Evolutionary conservation across 2,888 invertebrate species (phyloP), one percentile per base, ranked within the genome.

Genomic region (Dasypogon diadema): DNA sequence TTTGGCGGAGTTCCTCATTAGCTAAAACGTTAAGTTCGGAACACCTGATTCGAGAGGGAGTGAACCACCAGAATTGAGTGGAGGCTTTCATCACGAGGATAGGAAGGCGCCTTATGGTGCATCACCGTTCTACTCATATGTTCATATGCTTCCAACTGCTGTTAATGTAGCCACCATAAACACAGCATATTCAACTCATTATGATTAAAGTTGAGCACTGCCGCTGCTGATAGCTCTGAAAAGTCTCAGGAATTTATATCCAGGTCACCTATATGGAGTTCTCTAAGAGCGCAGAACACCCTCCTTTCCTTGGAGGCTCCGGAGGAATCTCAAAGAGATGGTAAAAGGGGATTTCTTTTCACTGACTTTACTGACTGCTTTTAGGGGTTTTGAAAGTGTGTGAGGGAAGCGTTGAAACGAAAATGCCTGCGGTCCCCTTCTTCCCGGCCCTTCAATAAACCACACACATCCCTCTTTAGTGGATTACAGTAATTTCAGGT

Each of bases 241-340:
- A 56, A 54, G 30, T 54, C 30, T 12, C 70, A 34, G 21, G 54
- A 70, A 70, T 70, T 70, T 34, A 70, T 34, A 54, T 54, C 65
- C 65, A 54, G 70, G 70, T 70, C 30, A 70, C 70, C 70, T 37
- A 70, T 16, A 70, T 70, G 54, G 26, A 30, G 54, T 70, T 42
- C 70, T 70, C 26, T 70, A 48, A 48, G 26, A 21, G 30, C 51
- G 30, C 48, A 70, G 16, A 22, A 70, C 2, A 46, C 24, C 14
- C 18, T 37, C 42, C 34, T 42, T 4, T 16, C 54, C 54, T 30
- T 34, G 12, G 8, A 8, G 30, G 34, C 18, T 51, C 37, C 18
- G 18, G 21, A n/a, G n/a, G n/a, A n/a, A n/a, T n/a, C n/a, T n/a
- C 14, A 34, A 54, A 70, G 54, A 70, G 24, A 48, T 18, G 18